phyloP scores from a whole-genome alignment of 1,140 invertebrate species.

The Carcinoscorpius rotundicauda region DNA sequence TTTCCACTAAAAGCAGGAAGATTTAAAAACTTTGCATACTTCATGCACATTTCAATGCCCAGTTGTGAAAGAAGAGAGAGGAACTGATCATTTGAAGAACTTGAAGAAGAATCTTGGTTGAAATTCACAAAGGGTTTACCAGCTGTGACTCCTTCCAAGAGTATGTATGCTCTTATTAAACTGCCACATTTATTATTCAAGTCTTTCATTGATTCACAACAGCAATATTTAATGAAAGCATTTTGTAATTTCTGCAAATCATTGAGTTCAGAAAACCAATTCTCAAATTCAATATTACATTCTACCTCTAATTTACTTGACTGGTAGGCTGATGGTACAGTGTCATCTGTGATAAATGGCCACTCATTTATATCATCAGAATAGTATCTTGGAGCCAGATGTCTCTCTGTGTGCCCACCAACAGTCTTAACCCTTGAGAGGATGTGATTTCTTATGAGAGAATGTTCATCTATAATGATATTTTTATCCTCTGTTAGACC shows the following conservation, averaged over 20 bases:
- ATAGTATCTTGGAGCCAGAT: constrained; percentile 6
- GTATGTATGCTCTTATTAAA: too few species aligned
- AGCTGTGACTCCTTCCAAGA: too few species aligned
- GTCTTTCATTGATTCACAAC: too few species aligned
- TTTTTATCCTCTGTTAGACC: neutral
- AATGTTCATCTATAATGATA: constrained; percentile 7
- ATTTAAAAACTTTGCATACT: constrained; percentile 8
- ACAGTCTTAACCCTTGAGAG: constrained; percentile 9
- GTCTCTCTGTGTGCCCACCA: constrained; percentile 6
- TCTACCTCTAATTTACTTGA: neutral
- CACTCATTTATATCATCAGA: constrained; percentile 2
- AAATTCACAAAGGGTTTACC: too few species aligned
- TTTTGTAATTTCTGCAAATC: too few species aligned
- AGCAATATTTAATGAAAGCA: too few species aligned
- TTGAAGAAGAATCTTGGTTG: neutral
- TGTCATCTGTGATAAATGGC: constrained; percentile 3
- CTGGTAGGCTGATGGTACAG: neutral
- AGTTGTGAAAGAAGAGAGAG: constrained; percentile 7
- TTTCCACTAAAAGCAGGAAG: neutral
- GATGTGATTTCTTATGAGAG: constrained; percentile 8
- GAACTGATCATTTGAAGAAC: neutral
- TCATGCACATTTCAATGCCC: constrained; percentile 4
- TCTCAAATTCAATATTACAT: neutral
- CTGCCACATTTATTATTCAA: too few species aligned
- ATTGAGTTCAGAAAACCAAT: neutral